A percentile compares a stretch with the other conserved stretches of the same genome.
phyloP scores from a whole-genome alignment of 2,888 invertebrate genomes.

The Drepanosiphum platanoidis region DNA sequence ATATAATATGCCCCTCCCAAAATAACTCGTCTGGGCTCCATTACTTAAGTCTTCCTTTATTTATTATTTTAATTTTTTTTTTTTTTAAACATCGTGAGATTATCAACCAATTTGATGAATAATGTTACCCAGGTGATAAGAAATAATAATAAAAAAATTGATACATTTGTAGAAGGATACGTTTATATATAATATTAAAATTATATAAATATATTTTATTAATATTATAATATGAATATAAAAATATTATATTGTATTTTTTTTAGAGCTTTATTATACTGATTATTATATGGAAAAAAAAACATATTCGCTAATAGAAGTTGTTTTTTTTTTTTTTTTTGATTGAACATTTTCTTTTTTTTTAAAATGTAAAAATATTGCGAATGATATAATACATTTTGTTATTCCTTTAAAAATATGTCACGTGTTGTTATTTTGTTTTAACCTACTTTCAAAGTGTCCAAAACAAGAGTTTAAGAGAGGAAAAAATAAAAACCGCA shows the following conservation, averaged over 20 bases:
- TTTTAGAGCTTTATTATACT: conserved; percentile 62
- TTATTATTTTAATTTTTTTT: conserved; percentile 47
- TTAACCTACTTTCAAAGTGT: not conserved
- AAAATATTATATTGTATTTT: conserved; percentile 61
- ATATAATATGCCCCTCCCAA: conserved; percentile 18
- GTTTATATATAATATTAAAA: conserved; percentile 58
- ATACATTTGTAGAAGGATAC: conserved; percentile 56
- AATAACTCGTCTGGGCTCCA: conserved; percentile 48
- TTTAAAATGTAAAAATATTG: conserved; percentile 48
- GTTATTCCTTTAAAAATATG: conserved; percentile 52
- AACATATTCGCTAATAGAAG: conserved; percentile 57
- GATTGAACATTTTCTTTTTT: conserved; percentile 50
- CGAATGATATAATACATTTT: conserved; percentile 62
- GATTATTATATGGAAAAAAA: conserved; percentile 54
- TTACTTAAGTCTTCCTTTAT: conserved; percentile 59
- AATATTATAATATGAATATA: conserved; percentile 54
- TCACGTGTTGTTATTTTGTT: not conserved
- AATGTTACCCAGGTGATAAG: conserved; percentile 58
- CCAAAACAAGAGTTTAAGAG: too few relatives aligned
- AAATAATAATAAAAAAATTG: conserved; percentile 36
- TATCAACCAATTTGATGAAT: conserved; percentile 35
- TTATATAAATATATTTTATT: conserved; percentile 61
- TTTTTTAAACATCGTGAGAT: conserved; percentile 42
- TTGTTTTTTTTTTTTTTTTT: conserved; percentile 51
- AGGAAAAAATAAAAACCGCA: too few relatives aligned